Percentiles rank a stretch among this genome's conserved stretches.
phyloP scores from a whole-genome alignment of 2,113 vertebrate species.

The Serilophus lunatus region DNA sequence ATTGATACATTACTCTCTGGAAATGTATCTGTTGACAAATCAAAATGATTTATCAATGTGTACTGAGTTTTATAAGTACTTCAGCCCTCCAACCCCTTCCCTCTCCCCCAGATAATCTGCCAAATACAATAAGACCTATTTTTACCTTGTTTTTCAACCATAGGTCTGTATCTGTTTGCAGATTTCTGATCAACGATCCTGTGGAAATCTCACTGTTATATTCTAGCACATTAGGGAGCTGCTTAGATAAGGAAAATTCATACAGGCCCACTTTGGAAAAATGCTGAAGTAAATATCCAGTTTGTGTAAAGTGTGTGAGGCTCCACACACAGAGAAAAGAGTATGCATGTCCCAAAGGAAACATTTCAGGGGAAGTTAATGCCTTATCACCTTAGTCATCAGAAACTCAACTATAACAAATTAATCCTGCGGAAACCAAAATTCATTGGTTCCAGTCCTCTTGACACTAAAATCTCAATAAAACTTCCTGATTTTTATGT shows the following conservation, averaged over 20 bases:
- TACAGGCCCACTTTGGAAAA: background rate
- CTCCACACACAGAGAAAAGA: background rate
- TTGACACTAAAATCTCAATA: background rate
- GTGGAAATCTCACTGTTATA: background rate
- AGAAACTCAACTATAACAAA: background rate
- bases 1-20: background rate
- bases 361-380: background rate
- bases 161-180: background rate
- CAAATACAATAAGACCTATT: background rate
- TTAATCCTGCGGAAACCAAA: background rate
- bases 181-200: background rate
- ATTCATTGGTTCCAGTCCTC: background rate
- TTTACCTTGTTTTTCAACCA: background rate
- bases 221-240: too few species aligned
- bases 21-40: background rate
- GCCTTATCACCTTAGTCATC: background rate
- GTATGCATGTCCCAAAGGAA: background rate
- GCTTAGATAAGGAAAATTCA: too few species aligned
- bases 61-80: background rate
- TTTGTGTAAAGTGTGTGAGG: background rate
- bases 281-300: background rate
- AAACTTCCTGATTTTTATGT: background rate
- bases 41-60: background rate
- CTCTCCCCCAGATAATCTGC: background rate
- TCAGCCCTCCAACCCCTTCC: background rate